These are phyloP conservation scores for Dynastes tityus DNA, from an alignment of 2,888 invertebrate genomes.

Conservation along the genomic window DNA sequence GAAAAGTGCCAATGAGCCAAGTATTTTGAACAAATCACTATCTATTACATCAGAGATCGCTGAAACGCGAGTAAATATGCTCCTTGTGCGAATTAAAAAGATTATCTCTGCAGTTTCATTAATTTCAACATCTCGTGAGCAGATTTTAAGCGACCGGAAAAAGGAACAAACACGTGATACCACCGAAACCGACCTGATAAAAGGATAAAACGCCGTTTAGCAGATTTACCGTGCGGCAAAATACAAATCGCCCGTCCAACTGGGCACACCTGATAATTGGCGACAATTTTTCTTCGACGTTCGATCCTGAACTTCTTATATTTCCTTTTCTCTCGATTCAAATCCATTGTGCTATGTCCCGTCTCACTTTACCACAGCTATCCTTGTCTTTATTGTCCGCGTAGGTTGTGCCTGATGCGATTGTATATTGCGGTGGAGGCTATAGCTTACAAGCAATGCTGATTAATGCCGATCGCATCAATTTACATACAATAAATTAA, in stretches of 20 bases:
- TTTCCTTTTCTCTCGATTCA: neutral
- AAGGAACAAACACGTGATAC: no score
- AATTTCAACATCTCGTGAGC: no score
- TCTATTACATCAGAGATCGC: no score
- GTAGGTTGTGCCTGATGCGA: neutral
- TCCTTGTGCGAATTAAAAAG: no score
- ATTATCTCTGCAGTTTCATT: no score
- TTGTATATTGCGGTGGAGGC: neutral
- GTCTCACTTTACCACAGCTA: neutral
- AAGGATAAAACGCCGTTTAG: neutral
- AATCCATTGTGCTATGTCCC: neutral
- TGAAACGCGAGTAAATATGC: no score
- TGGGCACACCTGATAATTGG: slow-evolving; percentile 24
- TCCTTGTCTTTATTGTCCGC: neutral
- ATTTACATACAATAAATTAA: slow-evolving; percentile 36
- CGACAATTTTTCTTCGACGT: slow-evolving; percentile 10
- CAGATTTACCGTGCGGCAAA: neutral
- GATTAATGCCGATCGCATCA: slow-evolving; percentile 22
- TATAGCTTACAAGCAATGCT: neutral
- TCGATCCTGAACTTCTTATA: neutral
- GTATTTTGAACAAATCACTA: no score
- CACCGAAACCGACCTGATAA: neutral
- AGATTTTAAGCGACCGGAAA: no score
- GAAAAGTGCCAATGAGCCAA: no score
- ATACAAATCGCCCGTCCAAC: slow-evolving; percentile 5